A percentile compares a stretch with the other conserved stretches of the same genome.
Conservation (phyloP, 2,888 invertebrate species). For the Cheilosia variabilis region DNA sequence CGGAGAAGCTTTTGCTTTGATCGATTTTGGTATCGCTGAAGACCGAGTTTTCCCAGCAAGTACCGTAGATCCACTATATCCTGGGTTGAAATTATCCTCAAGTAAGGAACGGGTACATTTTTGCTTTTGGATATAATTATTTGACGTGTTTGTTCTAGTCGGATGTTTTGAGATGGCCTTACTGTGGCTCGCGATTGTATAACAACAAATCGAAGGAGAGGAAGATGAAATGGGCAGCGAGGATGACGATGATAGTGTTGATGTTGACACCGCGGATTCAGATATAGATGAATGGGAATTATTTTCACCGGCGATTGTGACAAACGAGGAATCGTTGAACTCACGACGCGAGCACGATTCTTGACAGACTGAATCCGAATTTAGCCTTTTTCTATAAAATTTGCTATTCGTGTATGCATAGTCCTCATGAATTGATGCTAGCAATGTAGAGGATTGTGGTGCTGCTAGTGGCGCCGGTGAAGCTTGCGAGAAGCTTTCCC, state of each 20-base stretch:
- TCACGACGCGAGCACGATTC: constrained; percentile 61
- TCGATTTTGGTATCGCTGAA: constrained; percentile 37
- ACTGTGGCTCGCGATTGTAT: constrained; percentile 78
- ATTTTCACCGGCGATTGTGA: constrained; percentile 40
- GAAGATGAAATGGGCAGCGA: constrained; percentile 48
- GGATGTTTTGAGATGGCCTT: constrained; percentile 67
- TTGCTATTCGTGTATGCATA: constrained; percentile 34
- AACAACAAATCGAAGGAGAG: constrained; percentile 82
- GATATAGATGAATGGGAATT: constrained; percentile 45
- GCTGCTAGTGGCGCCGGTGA: constrained; percentile 13
- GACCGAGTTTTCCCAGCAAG: constrained; percentile 23
- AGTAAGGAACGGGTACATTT: constrained; percentile 19
- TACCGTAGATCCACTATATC: neutral
- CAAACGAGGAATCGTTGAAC: constrained; percentile 50
- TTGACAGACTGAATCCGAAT: constrained; percentile 62
- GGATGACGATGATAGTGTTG: constrained; percentile 43
- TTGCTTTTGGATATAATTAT: constrained; percentile 27
- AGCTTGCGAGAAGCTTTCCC: constrained; percentile 34
- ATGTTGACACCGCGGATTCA: constrained; percentile 51
- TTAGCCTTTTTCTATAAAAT: constrained; percentile 39
- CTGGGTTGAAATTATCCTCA: constrained; percentile 5
- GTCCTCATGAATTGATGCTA: constrained; percentile 34
- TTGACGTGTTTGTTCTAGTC: constrained; percentile 21
- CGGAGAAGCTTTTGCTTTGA: constrained; percentile 46
- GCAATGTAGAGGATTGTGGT: constrained; percentile 24